phyloP scores from a whole-genome alignment of 2,113 vertebrate species.

The Chlamydotis undulata region DNA sequence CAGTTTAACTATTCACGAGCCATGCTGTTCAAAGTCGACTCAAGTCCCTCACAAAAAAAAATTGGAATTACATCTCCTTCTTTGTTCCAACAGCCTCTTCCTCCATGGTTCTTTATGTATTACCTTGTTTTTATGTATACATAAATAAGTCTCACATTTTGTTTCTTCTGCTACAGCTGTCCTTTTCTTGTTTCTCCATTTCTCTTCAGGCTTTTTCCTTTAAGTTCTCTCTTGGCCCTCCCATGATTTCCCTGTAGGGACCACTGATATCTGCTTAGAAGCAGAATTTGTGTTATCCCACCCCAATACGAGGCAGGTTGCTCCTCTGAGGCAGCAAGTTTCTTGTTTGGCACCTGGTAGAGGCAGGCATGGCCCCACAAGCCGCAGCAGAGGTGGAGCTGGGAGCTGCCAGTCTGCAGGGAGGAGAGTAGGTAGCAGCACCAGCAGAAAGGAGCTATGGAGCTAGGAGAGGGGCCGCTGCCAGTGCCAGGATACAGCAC shows the following conservation, averaged over 20 bases:
- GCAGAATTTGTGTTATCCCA: neutral
- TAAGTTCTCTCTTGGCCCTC: neutral
- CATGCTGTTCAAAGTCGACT: neutral
- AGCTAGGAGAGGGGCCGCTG: neutral
- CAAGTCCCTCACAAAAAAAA: neutral
- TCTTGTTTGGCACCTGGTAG: neutral
- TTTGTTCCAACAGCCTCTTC: neutral
- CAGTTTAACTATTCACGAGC: constrained; percentile 9
- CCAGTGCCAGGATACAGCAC: neutral
- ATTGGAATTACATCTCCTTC: neutral
- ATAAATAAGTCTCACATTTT: neutral
- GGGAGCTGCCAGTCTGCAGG: accelerated
- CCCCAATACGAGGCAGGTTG: accelerated
- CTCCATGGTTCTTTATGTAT: neutral
- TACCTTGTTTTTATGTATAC: neutral
- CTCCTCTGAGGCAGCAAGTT: neutral
- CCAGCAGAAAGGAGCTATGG: neutral
- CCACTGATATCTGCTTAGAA: neutral
- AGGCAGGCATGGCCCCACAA: neutral
- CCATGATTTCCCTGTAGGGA: neutral
- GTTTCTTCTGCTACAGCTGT: neutral
- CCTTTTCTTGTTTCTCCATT: neutral
- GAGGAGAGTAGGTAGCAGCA: neutral
- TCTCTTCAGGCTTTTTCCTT: neutral
- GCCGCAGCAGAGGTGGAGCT: accelerated